These are phyloP conservation scores for Parthenolecanium corni DNA, from an alignment of 2,888 invertebrate species.

Conservation along the genomic window DNA sequence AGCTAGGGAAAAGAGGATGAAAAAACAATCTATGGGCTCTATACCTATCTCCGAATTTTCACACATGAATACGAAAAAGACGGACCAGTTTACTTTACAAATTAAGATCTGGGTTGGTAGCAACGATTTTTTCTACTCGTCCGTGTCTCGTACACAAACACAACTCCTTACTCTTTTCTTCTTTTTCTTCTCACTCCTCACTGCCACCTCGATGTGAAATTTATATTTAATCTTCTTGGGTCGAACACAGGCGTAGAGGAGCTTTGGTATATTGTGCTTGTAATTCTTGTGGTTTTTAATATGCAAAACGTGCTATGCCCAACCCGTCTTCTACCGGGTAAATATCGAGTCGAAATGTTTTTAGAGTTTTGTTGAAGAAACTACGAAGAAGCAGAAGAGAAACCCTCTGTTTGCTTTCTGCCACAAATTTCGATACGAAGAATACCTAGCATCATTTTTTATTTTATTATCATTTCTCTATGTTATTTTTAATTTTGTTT, in stretches of 20 bases:
- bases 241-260: too few species aligned
- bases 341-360: conserved; percentile 18
- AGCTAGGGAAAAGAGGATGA: not conserved
- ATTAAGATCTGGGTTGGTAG: conserved; percentile 28
- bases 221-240: too few species aligned
- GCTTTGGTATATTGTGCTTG: not conserved
- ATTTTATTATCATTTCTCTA: not conserved
- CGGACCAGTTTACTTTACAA: conserved; percentile 16
- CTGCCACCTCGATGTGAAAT: too few species aligned
- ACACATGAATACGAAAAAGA: conserved; percentile 26
- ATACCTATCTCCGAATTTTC: conserved; percentile 17
- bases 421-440: not conserved
- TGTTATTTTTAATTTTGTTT: too few species aligned
- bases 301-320: conserved; percentile 25
- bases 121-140: not conserved
- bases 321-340: conserved; percentile 9
- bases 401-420: too few species aligned
- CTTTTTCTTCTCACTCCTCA: conserved; percentile 14
- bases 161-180: conserved; percentile 18
- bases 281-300: conserved; percentile 5
- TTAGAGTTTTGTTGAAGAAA: not conserved
- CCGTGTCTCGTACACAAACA: conserved; percentile 16
- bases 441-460: not conserved
- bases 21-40: conserved; percentile 5
- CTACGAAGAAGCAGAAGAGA: not conserved